Percentiles rank a stretch among this genome's conserved stretches.
phyloP scores from a whole-genome alignment of 2,113 vertebrate genomes.

The Natator depressus region DNA sequence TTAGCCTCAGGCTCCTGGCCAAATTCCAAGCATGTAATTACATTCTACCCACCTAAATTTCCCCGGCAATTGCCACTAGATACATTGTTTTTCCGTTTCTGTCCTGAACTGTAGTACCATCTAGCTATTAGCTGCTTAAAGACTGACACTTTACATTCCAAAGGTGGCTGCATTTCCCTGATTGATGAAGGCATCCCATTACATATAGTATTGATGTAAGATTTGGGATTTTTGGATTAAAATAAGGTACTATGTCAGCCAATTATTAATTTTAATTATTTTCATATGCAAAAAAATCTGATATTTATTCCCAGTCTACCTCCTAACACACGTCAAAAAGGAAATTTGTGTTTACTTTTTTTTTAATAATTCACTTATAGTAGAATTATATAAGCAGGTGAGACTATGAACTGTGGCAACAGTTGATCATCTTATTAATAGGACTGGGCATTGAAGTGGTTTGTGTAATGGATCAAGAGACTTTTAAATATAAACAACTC shows the following conservation, averaged over 20 bases:
- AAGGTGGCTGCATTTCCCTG: not conserved
- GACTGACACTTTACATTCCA: not conserved
- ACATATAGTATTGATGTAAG: not conserved
- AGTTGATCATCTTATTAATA: not conserved
- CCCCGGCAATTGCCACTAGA: not conserved
- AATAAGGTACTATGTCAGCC: not conserved
- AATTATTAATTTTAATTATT: not conserved
- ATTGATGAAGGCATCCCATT: fast-evolving
- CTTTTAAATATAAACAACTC: not conserved
- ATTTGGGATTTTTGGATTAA: not conserved
- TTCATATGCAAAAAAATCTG: not conserved
- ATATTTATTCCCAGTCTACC: not conserved
- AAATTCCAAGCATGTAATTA: not conserved
- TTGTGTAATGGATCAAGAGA: not conserved
- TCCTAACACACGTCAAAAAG: not conserved
- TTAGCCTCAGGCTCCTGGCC: not conserved
- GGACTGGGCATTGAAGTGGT: not conserved
- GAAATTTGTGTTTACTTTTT: not conserved
- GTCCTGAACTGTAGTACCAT: not conserved
- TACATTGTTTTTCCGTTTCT: not conserved
- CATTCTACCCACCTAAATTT: not conserved
- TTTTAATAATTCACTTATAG: not conserved
- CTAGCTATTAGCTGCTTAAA: not conserved
- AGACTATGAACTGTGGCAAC: not conserved
- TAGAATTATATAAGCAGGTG: not conserved